Percentiles rank a stretch among this genome's conserved stretches.
Conservation (phyloP, 1,140 invertebrate genomes). For the Prorops nasuta region DNA sequence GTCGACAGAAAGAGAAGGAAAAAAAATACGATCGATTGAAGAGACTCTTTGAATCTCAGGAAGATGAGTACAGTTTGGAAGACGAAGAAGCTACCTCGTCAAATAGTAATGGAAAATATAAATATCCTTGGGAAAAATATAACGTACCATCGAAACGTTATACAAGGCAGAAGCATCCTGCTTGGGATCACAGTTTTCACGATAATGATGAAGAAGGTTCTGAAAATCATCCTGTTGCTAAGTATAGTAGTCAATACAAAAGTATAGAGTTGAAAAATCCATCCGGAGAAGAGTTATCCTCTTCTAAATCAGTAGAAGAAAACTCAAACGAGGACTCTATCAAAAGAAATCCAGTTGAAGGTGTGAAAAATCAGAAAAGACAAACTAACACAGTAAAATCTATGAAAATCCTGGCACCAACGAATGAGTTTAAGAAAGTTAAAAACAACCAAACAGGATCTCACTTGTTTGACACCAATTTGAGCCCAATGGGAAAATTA, state of each 20-base stretch:
- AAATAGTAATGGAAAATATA: slow-evolving; percentile 3
- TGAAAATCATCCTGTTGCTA: slow-evolving; percentile 16
- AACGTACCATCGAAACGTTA: slow-evolving; percentile 16
- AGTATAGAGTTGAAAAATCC: background rate
- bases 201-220: slow-evolving; percentile 18
- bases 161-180: slow-evolving; percentile 3
- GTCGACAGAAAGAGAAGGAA: slow-evolving; percentile 11
- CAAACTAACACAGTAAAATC: background rate
- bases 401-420: background rate
- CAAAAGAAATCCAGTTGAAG: too few relatives aligned
- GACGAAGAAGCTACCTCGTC: slow-evolving; percentile 11
- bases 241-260: slow-evolving; percentile 35
- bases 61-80: slow-evolving; percentile 16
- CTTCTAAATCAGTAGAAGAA: background rate
- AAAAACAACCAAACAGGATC: too few relatives aligned
- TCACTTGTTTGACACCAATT: too few relatives aligned
- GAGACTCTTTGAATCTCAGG: slow-evolving; percentile 6
- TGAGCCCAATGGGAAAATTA: too few relatives aligned
- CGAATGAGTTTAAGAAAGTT: too few relatives aligned
- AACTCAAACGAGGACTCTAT: background rate
- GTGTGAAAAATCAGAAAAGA: background rate
- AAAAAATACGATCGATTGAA: slow-evolving; percentile 1
- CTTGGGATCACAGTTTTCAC: background rate
- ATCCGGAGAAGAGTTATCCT: background rate
- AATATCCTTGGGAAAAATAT: slow-evolving; percentile 27